A percentile compares a stretch with the other conserved stretches of the same genome.
Evolutionary conservation across 2,113 vertebrate species (phyloP).

Genomic region (Callipepla californica): DNA sequence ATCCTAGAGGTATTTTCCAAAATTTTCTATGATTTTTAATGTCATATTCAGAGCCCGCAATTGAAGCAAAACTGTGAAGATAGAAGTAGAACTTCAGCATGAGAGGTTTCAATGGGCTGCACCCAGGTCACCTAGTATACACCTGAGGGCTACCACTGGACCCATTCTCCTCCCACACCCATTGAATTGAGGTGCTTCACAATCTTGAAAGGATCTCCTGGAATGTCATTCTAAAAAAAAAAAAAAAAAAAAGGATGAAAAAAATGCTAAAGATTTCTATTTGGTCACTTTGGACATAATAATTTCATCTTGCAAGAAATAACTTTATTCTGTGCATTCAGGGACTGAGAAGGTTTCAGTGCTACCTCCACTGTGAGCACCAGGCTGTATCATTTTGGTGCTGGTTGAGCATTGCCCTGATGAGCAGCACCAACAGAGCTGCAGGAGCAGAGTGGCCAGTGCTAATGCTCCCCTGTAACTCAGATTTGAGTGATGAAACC

Average conservation of each 20-base stretch:
- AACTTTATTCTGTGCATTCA: neutral
- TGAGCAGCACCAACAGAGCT: neutral
- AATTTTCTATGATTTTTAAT: neutral
- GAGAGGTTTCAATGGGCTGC: neutral
- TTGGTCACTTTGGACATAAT: neutral
- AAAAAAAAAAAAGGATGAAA: neutral
- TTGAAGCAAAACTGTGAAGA: neutral
- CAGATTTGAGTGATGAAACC: constrained; percentile 66
- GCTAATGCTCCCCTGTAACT: neutral
- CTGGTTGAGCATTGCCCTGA: neutral
- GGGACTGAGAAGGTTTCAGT: neutral
- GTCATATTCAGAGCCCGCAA: neutral
- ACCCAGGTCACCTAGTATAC: accelerated
- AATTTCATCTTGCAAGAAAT: neutral
- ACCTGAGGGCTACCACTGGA: neutral
- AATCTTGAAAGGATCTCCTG: neutral
- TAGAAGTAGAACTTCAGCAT: neutral
- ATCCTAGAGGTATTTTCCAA: no score
- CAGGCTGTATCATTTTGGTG: neutral
- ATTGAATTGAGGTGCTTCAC: neutral
- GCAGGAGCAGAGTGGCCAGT: neutral
- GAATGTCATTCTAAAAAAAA: neutral
- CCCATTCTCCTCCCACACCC: neutral
- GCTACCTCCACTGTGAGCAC: accelerated
- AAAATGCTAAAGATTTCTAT: neutral